Conservation (phyloP, 2,888 invertebrate genomes). For the Drosophila mettleri region DNA sequence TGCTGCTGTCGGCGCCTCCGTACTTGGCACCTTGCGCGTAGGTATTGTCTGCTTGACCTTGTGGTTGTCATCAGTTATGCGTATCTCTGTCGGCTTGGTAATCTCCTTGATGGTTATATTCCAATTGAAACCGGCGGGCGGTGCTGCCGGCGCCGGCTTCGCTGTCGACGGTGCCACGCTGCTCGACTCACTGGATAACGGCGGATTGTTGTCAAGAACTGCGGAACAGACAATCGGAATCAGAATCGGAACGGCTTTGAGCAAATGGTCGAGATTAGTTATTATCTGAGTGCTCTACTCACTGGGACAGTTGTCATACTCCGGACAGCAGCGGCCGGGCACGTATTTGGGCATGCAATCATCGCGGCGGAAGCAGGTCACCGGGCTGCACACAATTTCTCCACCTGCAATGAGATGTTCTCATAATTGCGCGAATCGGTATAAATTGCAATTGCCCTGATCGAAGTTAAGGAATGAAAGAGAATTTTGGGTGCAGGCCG, state of each 20-base stretch:
- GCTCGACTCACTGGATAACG: slow-evolving; percentile 51
- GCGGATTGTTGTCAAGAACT: slow-evolving; percentile 71
- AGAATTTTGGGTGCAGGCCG: no score
- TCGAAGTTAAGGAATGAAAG: not conserved
- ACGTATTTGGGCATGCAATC: slow-evolving; percentile 91
- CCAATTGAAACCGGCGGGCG: slow-evolving; percentile 72
- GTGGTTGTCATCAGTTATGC: slow-evolving; percentile 83
- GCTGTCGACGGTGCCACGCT: slow-evolving; percentile 42
- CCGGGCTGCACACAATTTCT: slow-evolving; percentile 91
- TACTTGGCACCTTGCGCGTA: slow-evolving; percentile 70
- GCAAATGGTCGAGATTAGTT: slow-evolving; percentile 14
- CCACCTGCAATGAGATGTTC: slow-evolving; percentile 85
- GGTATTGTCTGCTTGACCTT: slow-evolving; percentile 71
- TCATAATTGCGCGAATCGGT: not conserved
- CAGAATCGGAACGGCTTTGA: not conserved
- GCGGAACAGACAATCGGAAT: not conserved
- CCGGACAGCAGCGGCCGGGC: slow-evolving; percentile 91
- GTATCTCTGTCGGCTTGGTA: slow-evolving; percentile 84
- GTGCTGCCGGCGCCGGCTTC: slow-evolving; percentile 39
- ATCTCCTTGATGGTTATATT: slow-evolving; percentile 85
- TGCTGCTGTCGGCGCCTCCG: slow-evolving; percentile 49
- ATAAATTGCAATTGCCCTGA: not conserved
- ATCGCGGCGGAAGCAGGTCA: slow-evolving; percentile 90
- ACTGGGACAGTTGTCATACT: slow-evolving; percentile 93
- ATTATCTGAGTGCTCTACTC: slow-evolving; percentile 43